Evolutionary conservation across 2,797 vertebrate species (phyloP), one percentile per base, ranked within the genome.

Genomic region (Mormyrus proboscirostris): DNA sequence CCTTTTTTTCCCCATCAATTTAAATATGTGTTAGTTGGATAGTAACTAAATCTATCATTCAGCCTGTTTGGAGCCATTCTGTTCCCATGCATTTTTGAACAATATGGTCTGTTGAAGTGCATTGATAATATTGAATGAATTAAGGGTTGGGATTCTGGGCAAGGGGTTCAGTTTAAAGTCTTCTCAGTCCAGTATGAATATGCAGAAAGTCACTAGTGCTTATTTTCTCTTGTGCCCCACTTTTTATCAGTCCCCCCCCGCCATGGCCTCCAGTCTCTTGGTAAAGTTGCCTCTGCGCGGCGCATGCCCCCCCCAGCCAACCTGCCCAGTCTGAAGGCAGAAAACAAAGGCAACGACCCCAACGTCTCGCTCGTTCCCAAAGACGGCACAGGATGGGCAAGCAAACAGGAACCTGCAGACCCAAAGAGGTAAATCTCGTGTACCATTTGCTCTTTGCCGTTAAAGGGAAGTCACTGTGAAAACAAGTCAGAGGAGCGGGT

Each of bases 351-450:
- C 95, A 99, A 99, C 96, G 98, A 99, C 95, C 98, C 98, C 94
- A 98, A 99, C 95, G 97, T 99, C 95, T 96, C 97, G 92, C 96
- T 99, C 94, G 97, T 99, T 95, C 98, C 98, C 93, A 97, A 97
- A 96, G 98, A 99, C 98, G 98, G 98, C 95, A 97, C 98, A 98
- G 98, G 98, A 98, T 99, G 98, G 98, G 98, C 97, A 97, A 99
- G 98, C 97, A 97, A 98, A 96, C 97, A 96, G 97, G 98, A 99
- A 93, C 95, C 94, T 96, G 96, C 96, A 94, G 97, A 98, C 97
- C 97, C 96, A 98, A 98, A 98, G 98, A 98, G 97, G 98, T 96
- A 90, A 91, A 90, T 0, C 10, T 51, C 2, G 9, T 25, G 19
- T 10, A 41, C 19, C 16, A 25, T 3, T 38, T 16, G 33, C 2